Percentiles rank a stretch among this genome's conserved stretches.
Conservation (phyloP, 2,113 vertebrate species). For the Dasypus novemcinctus region DNA sequence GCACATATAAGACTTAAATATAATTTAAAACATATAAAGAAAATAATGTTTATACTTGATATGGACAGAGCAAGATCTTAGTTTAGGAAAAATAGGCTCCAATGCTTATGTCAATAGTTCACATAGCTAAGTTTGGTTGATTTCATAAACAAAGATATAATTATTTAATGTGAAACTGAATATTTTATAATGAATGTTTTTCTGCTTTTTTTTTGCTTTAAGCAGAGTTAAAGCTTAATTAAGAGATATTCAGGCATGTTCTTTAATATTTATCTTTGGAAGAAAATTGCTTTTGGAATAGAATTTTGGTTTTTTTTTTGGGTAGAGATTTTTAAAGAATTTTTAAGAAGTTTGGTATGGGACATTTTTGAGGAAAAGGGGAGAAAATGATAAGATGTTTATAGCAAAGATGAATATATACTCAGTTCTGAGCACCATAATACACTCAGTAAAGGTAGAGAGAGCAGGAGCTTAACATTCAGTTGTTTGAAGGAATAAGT, state of each 20-base stretch:
- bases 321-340: background rate
- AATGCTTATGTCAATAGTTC: background rate
- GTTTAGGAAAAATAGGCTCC: background rate
- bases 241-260: background rate
- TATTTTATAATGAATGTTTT: background rate
- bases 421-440: background rate
- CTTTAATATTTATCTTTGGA: background rate
- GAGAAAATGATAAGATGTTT: background rate
- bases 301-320: background rate
- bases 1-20: background rate
- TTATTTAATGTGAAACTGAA: background rate
- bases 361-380: background rate
- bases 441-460: background rate
- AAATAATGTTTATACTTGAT: background rate
- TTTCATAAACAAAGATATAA: conserved; percentile 11
- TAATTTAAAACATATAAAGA: background rate
- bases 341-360: background rate
- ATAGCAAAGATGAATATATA: background rate
- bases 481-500: background rate
- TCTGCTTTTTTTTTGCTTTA: background rate
- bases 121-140: background rate
- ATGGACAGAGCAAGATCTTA: background rate
- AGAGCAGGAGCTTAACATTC: background rate
- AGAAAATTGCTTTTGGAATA: background rate
- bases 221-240: background rate